Evolutionary conservation across 2,888 invertebrate genomes (phyloP).

Genomic region (Philhelius pedissequus): DNA sequence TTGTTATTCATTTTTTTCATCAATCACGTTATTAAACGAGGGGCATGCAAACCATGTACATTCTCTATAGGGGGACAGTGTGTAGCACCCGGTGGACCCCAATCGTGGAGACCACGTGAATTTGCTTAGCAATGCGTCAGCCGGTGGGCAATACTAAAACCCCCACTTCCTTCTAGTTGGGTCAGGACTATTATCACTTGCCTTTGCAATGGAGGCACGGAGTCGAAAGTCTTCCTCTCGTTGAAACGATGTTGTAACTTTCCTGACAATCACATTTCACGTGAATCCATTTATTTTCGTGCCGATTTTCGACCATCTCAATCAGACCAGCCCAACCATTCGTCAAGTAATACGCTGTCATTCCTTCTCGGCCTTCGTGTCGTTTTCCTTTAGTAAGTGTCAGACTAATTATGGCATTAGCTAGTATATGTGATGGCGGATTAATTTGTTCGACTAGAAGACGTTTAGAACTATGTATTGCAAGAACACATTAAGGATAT

Average conservation of each 20-base stretch:
- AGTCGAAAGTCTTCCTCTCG: conserved; percentile 95
- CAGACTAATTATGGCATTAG: conserved; percentile 95
- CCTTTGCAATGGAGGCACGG: conserved; percentile 97
- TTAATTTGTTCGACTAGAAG: conserved; percentile 91
- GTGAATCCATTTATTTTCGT: conserved; percentile 96
- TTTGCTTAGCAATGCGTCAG: conserved; percentile 94
- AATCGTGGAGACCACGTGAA: conserved; percentile 92
- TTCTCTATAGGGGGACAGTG: conserved; percentile 91
- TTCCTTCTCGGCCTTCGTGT: conserved; percentile 95
- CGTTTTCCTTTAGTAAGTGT: conserved; percentile 92
- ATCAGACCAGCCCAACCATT: conserved; percentile 98
- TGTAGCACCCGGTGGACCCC: conserved; percentile 86
- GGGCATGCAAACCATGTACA: conserved; percentile 93
- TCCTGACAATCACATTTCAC: conserved; percentile 98
- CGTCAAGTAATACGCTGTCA: conserved; percentile 97
- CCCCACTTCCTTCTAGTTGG: conserved; percentile 96
- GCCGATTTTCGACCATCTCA: conserved; percentile 97
- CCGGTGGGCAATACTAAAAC: conserved; percentile 96
- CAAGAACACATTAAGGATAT: conserved; percentile 94
- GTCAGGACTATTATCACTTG: conserved; percentile 97
- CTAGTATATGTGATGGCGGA: conserved; percentile 90
- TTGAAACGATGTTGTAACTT: conserved; percentile 98
- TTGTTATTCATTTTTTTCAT: conserved; percentile 36
- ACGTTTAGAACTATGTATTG: conserved; percentile 96
- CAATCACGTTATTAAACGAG: conserved; percentile 87